These are phyloP conservation scores for Rhabdophis nuchalis DNA, from an alignment of 2,797 vertebrate genomes.

Conservation along the genomic window DNA sequence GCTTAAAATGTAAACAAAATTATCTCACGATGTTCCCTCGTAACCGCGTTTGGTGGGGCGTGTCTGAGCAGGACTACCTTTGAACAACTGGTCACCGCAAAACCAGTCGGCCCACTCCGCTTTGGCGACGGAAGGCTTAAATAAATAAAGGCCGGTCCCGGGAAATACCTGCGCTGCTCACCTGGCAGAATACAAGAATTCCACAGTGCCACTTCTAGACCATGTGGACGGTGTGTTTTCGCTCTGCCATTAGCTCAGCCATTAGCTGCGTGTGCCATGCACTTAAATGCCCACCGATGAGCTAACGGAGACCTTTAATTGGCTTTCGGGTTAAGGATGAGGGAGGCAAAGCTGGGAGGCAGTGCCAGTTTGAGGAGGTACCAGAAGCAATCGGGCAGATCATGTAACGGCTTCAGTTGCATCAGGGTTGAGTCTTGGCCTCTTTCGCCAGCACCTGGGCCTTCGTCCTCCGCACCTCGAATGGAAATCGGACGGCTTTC, in stretches of 20 bases:
- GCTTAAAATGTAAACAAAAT: neutral
- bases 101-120: neutral
- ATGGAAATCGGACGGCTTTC: neutral
- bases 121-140: neutral
- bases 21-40: neutral
- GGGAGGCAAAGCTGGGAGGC: neutral
- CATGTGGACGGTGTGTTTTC: neutral
- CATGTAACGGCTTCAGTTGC: neutral
- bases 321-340: neutral
- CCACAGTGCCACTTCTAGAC: neutral
- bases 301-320: neutral
- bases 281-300: neutral
- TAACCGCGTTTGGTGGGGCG: neutral
- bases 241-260: neutral
- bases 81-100: neutral
- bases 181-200: neutral
- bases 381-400: neutral
- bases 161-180: too few species aligned
- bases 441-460: neutral
- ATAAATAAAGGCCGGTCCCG: neutral
- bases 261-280: too few species aligned
- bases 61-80: neutral
- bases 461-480: neutral
- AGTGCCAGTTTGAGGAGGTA: neutral
- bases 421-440: neutral